phyloP scores from a whole-genome alignment of 2,888 invertebrate genomes.

The Lasius fuliginosus region DNA sequence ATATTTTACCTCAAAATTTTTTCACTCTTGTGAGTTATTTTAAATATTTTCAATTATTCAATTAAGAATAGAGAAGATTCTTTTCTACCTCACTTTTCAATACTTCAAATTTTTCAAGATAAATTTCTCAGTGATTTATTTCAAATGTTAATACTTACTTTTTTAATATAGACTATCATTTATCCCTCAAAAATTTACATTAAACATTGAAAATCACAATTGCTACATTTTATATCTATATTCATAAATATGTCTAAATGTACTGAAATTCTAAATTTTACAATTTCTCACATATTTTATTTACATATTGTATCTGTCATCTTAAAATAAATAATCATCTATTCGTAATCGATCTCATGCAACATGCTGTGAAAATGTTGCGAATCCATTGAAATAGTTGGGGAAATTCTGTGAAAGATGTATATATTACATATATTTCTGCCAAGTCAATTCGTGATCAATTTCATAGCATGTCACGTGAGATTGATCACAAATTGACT shows the following conservation, averaged over 20 bases:
- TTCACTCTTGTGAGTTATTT: not conserved
- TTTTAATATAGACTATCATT: not conserved
- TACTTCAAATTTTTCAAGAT: not conserved
- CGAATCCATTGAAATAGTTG: slow-evolving; percentile 6
- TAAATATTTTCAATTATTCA: slow-evolving; percentile 4
- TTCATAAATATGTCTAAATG: not conserved
- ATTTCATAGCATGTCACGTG: not conserved
- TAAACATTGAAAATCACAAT: not conserved
- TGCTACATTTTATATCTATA: not conserved
- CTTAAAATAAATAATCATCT: not conserved
- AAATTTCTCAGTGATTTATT: not conserved
- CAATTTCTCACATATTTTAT: not conserved
- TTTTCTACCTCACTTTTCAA: not conserved
- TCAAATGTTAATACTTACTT: not conserved
- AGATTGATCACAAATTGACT: not conserved
- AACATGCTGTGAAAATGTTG: not conserved
- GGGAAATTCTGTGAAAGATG: not conserved
- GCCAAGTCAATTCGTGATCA: not conserved
- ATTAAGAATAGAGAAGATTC: not conserved
- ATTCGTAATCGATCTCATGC: not conserved
- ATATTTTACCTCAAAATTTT: not conserved
- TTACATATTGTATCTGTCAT: not conserved
- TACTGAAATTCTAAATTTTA: not conserved
- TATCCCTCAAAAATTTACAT: not conserved
- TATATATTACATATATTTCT: not conserved